Conservation (phyloP, 2,113 vertebrate species). For the Nyctereutes procyonoides region DNA sequence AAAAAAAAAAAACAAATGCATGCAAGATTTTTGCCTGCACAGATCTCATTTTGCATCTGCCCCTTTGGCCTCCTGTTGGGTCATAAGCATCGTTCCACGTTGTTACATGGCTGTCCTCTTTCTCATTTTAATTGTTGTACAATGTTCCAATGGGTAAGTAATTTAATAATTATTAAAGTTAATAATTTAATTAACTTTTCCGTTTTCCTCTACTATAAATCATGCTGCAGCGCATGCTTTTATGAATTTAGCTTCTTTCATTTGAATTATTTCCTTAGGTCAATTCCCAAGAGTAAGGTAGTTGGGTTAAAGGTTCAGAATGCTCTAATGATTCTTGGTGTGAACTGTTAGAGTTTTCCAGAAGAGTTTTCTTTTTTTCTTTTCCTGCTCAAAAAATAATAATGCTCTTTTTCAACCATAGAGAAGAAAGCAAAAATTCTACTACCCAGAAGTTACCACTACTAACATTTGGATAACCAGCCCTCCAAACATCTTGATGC, state of each 20-base stretch:
- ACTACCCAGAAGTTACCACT: constrained; percentile 39
- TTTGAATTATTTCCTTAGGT: constrained; percentile 29
- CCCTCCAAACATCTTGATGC: background rate
- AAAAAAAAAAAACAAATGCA: too few species aligned
- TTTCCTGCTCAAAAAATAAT: background rate
- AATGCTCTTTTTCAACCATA: constrained; percentile 3
- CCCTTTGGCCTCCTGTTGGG: background rate
- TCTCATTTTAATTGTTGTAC: constrained; percentile 53
- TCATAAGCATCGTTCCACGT: background rate
- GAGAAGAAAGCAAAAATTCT: constrained; percentile 54
- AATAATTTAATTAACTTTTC: too few species aligned
- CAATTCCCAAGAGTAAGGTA: background rate
- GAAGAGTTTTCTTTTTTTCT: background rate
- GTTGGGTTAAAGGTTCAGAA: background rate
- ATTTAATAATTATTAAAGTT: constrained; percentile 43
- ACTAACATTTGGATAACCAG: constrained; percentile 11
- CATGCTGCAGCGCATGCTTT: background rate
- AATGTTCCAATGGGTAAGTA: constrained; percentile 49
- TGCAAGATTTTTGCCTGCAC: background rate
- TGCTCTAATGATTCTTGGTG: background rate
- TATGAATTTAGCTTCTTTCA: background rate
- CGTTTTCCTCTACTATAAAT: background rate
- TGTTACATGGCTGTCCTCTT: background rate
- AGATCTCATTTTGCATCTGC: background rate
- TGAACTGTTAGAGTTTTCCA: background rate